Evolutionary conservation across 2,888 invertebrate species (phyloP), one percentile per base, ranked within the genome.

Genomic region (Peribatodes rhomboidaria): DNA sequence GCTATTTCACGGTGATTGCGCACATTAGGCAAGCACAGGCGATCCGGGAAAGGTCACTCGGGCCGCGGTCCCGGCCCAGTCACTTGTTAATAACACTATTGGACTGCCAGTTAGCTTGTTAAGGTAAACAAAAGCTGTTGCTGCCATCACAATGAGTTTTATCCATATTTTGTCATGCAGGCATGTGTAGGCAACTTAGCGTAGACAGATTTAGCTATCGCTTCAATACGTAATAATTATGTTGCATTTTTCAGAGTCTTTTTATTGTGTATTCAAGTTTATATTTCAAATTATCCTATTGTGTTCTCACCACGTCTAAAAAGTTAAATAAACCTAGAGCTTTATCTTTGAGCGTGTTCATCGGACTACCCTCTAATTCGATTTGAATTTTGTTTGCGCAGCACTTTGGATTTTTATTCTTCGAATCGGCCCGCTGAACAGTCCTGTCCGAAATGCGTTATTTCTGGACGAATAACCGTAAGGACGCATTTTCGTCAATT

Each of bases 311-410:
- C 13, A 20, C 35, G 35, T 8, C 49, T 13, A 35, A n/a, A 50
- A 54, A 53, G 37, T 52, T 37, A 37, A 53, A 41, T 54, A 42
- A 44, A 55, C 33, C 22, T 33, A 18, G 16, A 31, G 44, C 27
- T 54, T 33, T 42, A 55, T 55, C 55, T 55, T 55, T 35, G 44
- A 44, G 52, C 63, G 53, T 46, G 60, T 35, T 60, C 52, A 60
- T 56, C 46, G 65, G 65, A 39, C 55, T 58, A 58, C 47, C 50
- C 65, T 20, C 55, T 60, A 60, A 65, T 65, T 60, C 27, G 50
- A 65, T 65, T 65, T 65, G 65, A 60, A 65, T 65, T 52, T 65
- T 59, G 49, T 65, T 65, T 56, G 60, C 56, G 31, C 60, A 55
- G 65, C 65, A 65, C 55, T 65, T 65, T 44, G 37, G 49, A 39